Evolutionary conservation across 2,888 invertebrate species (phyloP).

Genomic region (Mesorhabditis sp.): DNA sequence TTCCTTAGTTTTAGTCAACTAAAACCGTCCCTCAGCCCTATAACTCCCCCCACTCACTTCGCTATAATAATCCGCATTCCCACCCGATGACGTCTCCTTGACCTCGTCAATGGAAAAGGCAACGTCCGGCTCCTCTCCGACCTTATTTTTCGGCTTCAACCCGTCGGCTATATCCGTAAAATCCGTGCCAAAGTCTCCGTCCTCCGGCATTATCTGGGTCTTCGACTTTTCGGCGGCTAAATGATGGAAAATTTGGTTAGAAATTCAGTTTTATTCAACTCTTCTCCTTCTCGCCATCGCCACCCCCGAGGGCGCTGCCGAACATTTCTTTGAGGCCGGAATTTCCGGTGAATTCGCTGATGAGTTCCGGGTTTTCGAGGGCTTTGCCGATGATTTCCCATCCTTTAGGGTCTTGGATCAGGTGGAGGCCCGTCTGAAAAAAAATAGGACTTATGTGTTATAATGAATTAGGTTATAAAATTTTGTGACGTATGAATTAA

Average conservation of each 20-base stretch:
- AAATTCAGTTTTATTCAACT: neutral
- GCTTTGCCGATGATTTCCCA: constrained; percentile 55
- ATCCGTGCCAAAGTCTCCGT: constrained; percentile 53
- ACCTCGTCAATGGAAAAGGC: constrained; percentile 31
- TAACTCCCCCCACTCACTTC: constrained; percentile 24
- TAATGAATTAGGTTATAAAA: no score
- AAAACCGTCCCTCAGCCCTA: neutral
- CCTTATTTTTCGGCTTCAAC: constrained; percentile 22
- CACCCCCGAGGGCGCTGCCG: constrained; percentile 39
- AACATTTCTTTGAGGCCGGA: constrained; percentile 40
- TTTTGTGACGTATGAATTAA: no score
- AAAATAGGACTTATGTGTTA: constrained; percentile 1
- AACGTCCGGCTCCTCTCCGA: constrained; percentile 22
- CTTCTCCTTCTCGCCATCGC: constrained; percentile 22
- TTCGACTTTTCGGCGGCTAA: constrained; percentile 25
- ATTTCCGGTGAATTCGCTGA: constrained; percentile 49
- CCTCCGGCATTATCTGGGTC: constrained; percentile 36
- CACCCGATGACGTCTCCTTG: constrained; percentile 12
- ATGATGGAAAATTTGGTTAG: neutral
- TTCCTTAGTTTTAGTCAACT: constrained; percentile 26
- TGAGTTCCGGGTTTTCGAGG: constrained; percentile 52
- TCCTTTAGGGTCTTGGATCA: constrained; percentile 55
- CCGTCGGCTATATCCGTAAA: constrained; percentile 44
- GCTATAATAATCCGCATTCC: constrained; percentile 42
- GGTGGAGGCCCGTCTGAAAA: constrained; percentile 48